Evolutionary conservation across 2,113 vertebrate species (phyloP).

Genomic region (Camelus dromedarius): DNA sequence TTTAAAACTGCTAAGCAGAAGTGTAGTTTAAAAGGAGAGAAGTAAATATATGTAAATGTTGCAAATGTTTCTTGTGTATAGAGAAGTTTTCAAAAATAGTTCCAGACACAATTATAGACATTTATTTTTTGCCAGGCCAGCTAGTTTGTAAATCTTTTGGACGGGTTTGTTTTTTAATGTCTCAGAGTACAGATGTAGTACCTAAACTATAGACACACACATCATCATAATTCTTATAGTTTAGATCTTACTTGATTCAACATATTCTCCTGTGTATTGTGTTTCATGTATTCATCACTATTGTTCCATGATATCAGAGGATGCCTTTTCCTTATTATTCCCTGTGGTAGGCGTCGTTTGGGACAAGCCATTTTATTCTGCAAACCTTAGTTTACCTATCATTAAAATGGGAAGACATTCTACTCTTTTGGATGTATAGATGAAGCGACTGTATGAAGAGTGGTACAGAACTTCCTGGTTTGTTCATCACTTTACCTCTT

Average conservation of each 20-base stretch:
- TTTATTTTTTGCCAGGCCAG: neutral
- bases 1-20: slow-evolving; percentile 26
- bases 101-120: neutral
- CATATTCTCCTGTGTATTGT: neutral
- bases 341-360: neutral
- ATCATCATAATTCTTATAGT: neutral
- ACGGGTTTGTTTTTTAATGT: neutral
- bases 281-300: neutral
- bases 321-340: neutral
- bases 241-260: neutral
- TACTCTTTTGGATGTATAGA: neutral
- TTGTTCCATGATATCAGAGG: neutral
- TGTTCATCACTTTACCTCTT: neutral
- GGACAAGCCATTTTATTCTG: neutral
- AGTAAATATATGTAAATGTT: neutral
- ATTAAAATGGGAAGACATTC: neutral
- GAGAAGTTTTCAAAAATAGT: neutral
- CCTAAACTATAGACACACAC: neutral
- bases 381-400: neutral
- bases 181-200: neutral
- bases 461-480: neutral
- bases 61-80: neutral
- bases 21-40: slow-evolving; percentile 34
- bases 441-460: neutral
- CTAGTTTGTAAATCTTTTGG: neutral